These are phyloP conservation scores for Hipparchia sbordonii DNA, from an alignment of 2,888 invertebrate species.

Conservation along the genomic window DNA sequence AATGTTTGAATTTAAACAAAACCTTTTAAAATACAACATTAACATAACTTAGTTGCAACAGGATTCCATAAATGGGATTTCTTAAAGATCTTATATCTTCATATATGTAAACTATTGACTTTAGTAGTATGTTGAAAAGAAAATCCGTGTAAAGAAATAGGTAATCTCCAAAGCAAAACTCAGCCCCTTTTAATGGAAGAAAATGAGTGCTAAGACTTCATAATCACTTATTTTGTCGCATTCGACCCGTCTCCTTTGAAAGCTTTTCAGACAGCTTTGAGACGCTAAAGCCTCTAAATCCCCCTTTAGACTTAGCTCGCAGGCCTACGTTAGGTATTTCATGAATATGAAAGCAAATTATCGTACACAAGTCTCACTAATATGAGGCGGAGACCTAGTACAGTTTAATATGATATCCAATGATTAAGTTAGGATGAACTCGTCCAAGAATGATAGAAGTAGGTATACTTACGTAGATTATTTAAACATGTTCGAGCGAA, in stretches of 20 bases:
- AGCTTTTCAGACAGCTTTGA: slow-evolving; percentile 29
- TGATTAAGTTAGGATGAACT: too few relatives aligned
- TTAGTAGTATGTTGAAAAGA: background rate
- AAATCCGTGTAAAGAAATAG: slow-evolving; percentile 3
- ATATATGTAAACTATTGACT: background rate
- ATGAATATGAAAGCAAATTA: slow-evolving; percentile 3
- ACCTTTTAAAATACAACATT: background rate
- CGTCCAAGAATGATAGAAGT: too few relatives aligned
- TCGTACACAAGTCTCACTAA: background rate
- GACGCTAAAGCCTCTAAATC: slow-evolving; percentile 15
- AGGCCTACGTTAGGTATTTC: background rate
- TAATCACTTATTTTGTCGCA: slow-evolving; percentile 20
- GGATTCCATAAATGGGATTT: too few relatives aligned
- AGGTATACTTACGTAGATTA: too few relatives aligned
- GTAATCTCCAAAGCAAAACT: slow-evolving; percentile 12
- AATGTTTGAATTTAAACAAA: background rate
- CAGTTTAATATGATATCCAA: too few relatives aligned
- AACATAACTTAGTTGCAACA: background rate
- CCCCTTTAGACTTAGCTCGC: background rate
- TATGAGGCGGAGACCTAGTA: background rate
- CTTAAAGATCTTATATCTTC: too few relatives aligned
- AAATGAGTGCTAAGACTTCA: slow-evolving; percentile 15
- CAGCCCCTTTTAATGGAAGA: background rate
- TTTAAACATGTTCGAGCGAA: too few relatives aligned
- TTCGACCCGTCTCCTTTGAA: slow-evolving; percentile 11